These are phyloP conservation scores for Cebidichthys violaceus DNA, from an alignment of 2,113 vertebrate species.

Conservation along the genomic window DNA sequence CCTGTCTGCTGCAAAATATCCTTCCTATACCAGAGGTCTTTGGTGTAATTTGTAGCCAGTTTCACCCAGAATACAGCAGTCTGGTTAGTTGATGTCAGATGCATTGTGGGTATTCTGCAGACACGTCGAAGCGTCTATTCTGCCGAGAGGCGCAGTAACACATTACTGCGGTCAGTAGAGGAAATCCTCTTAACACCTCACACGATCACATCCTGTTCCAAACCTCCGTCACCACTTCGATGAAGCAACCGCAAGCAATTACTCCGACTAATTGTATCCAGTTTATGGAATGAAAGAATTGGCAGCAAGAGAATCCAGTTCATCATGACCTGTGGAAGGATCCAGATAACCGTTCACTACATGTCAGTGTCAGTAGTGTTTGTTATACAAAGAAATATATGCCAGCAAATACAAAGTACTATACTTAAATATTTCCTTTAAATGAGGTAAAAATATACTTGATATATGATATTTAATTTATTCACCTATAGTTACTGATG, in stretches of 20 bases:
- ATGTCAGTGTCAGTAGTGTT: background rate
- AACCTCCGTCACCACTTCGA: constrained; percentile 54
- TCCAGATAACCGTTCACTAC: background rate
- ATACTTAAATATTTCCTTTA: background rate
- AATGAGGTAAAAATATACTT: no score
- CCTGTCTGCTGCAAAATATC: background rate
- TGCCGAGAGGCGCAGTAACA: constrained; percentile 23
- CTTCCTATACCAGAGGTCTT: background rate
- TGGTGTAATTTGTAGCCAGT: background rate
- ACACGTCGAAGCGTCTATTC: background rate
- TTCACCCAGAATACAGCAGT: background rate
- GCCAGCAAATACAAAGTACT: background rate
- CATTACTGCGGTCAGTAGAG: constrained; percentile 28
- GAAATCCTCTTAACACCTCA: constrained; percentile 45
- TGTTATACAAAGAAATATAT: background rate
- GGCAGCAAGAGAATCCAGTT: constrained; percentile 28
- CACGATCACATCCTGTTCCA: constrained; percentile 34
- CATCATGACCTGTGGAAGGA: constrained; percentile 31
- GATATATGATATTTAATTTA: background rate
- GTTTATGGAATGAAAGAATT: constrained; percentile 39
- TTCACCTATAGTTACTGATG: background rate
- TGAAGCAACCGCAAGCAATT: constrained; percentile 54
- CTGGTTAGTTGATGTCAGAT: constrained; percentile 9
- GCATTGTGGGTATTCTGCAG: constrained; percentile 16
- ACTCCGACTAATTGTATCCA: constrained; percentile 53